Evolutionary conservation across 2,888 invertebrate species (phyloP), one percentile per base, ranked within the genome.

Genomic region (Diarsia mendica): DNA sequence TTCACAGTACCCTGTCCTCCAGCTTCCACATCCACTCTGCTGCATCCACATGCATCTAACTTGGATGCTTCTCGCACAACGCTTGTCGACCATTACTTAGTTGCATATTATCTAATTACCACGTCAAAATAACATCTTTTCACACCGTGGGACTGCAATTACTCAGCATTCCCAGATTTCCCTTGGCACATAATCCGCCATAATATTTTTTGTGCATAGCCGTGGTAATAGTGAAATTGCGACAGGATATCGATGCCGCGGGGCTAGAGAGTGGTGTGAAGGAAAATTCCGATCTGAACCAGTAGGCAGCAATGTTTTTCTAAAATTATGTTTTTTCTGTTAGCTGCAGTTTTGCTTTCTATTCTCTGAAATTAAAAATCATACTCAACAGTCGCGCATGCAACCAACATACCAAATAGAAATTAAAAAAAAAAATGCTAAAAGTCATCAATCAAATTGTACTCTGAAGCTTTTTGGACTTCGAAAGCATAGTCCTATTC

Each of bases 181-280:
- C 23, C 48, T 79, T 79, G 46, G 33, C n/a, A 23, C 60, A 79
- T 79, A 73, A 51, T 73, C 8, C 18, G 23, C 58, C 44, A 49
- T 49, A 4, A 55, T 81, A 46, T 63, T 75, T 66, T 78, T 78
- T 75, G 18, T 49, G 23, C 13, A 18, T 23, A 63, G 44, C 8
- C 33, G 61, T n/a, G 8, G 61, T 23, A 67, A 46, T 65, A 55
- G 81, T 63, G 81, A 78, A 81, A 67, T 73, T 79, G 66, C 75
- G 66, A 81, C 75, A 78, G 75, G 81, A 67, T 75, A 75, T 13
- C 23, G 61, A 55, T 33, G 78, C 81, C 49, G 61, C 28, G 53
- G 44, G 75, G 61, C 53, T 61, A 79, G 76, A 79, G 76, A 69
- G 77, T 28, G 20, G 6, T 66, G 49, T 46, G 9, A 20, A 67